phyloP scores from a whole-genome alignment of 2,797 vertebrate species.

The Lindbergichthys nudifrons region DNA sequence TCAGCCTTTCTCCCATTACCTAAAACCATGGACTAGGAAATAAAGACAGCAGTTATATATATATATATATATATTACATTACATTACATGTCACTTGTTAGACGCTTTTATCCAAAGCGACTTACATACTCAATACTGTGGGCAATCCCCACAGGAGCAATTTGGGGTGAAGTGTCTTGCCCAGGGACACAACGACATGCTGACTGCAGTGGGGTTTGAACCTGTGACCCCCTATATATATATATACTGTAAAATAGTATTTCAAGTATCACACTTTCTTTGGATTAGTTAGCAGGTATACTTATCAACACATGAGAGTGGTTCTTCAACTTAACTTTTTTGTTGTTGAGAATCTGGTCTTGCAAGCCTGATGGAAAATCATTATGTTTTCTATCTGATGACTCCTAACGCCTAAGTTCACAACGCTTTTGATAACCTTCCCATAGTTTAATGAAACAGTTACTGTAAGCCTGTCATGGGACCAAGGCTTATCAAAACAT shows the following conservation, averaged over 20 bases:
- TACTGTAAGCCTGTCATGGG: constrained; percentile 15
- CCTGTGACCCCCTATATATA: too few species aligned
- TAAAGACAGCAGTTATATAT: background rate
- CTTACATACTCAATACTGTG: too few species aligned
- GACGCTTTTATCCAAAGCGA: too few species aligned
- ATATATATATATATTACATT: background rate
- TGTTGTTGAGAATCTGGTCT: background rate
- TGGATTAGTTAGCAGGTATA: constrained; percentile 4
- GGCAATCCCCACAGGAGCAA: too few species aligned
- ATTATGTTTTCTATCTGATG: constrained; percentile 5
- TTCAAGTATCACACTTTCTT: background rate
- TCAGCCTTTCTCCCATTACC: constrained; percentile 68
- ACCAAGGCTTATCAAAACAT: constrained; percentile 24
- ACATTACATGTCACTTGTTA: too few species aligned
- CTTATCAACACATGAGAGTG: background rate
- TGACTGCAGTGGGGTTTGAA: too few species aligned
- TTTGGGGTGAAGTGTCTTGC: too few species aligned
- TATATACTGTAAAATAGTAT: background rate
- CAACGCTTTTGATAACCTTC: constrained; percentile 13
- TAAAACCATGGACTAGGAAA: constrained; percentile 83
- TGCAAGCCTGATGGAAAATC: background rate
- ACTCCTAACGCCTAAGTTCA: background rate
- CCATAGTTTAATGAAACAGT: constrained; percentile 4
- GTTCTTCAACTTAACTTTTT: background rate
- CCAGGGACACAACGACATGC: too few species aligned